A percentile compares a stretch with the other conserved stretches of the same genome.
These are phyloP conservation scores for Metallyticus violacea DNA, from an alignment of 2,888 invertebrate genomes.

Conservation along the genomic window DNA sequence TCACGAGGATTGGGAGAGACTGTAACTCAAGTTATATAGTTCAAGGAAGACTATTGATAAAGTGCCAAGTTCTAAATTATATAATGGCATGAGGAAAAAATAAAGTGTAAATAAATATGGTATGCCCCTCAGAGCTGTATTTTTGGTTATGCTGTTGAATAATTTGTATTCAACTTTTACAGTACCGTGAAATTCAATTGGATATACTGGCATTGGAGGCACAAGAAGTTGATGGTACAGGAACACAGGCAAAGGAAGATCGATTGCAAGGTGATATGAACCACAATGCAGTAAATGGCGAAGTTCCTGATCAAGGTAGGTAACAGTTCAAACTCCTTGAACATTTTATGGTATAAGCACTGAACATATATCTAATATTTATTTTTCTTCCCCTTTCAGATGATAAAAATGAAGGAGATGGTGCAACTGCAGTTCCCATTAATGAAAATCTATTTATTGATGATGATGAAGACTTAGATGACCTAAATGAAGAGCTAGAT, in stretches of 20 bases:
- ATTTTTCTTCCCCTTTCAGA: neutral
- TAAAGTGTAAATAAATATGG: too few species aligned
- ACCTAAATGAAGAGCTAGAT: slow-evolving; percentile 77
- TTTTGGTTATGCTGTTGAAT: neutral
- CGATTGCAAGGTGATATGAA: slow-evolving; percentile 19
- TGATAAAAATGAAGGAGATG: slow-evolving; percentile 42
- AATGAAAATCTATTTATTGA: slow-evolving; percentile 90
- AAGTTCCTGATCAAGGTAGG: neutral
- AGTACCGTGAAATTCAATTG: slow-evolving; percentile 74
- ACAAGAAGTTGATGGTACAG: slow-evolving; percentile 71
- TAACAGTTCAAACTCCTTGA: neutral
- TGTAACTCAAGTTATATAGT: too few species aligned
- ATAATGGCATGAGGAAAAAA: too few species aligned
- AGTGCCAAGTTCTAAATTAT: too few species aligned
- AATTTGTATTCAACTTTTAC: slow-evolving; percentile 19
- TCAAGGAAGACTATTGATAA: too few species aligned
- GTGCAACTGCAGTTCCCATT: slow-evolving; percentile 69
- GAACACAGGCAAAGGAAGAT: slow-evolving; percentile 61
- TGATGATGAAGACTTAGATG: slow-evolving; percentile 69
- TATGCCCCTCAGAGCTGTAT: neutral
- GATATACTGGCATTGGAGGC: slow-evolving; percentile 71
- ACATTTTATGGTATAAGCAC: neutral
- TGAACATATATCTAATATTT: neutral
- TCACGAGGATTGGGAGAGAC: too few species aligned
- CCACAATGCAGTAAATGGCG: slow-evolving; percentile 26